phyloP scores from a whole-genome alignment of 1,140 invertebrate species.

The Chelonus insularis region DNA sequence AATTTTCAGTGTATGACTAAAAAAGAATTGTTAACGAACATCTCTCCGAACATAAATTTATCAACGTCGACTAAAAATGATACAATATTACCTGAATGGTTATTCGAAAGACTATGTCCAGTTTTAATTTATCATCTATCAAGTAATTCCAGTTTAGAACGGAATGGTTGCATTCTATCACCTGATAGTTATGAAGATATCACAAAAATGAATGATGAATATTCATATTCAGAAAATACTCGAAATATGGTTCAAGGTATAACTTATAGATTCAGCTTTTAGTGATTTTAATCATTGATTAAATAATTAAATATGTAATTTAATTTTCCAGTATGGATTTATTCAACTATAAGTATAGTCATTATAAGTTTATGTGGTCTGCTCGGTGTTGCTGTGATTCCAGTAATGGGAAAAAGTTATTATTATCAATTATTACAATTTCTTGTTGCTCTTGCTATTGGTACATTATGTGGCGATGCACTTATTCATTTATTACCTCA shows the following conservation, averaged over 20 bases:
- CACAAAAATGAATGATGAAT: slow-evolving; percentile 30
- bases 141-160: slow-evolving; percentile 58
- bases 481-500: slow-evolving; percentile 91
- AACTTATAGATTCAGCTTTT: background rate
- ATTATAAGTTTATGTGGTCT: slow-evolving; percentile 84
- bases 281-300: slow-evolving; percentile 19
- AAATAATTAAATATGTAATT: no score
- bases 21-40: slow-evolving; percentile 47
- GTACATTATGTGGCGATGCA: slow-evolving; percentile 88
- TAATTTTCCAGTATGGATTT: slow-evolving; percentile 77
- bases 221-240: slow-evolving; percentile 33
- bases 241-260: slow-evolving; percentile 54
- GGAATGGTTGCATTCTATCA: slow-evolving; percentile 62
- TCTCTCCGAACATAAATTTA: slow-evolving; percentile 42
- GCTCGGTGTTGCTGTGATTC: slow-evolving; percentile 82
- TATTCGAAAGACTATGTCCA: slow-evolving; percentile 65
- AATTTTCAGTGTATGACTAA: slow-evolving; percentile 52
- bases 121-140: slow-evolving; percentile 68
- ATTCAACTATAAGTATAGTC: slow-evolving; percentile 77
- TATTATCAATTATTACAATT: slow-evolving; percentile 91
- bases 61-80: slow-evolving; percentile 31
- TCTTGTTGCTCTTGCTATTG: slow-evolving; percentile 88
- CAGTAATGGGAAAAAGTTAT: slow-evolving; percentile 85
- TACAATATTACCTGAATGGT: slow-evolving; percentile 46
- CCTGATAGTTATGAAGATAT: slow-evolving; percentile 37